Evolutionary conservation across 1,140 invertebrate genomes (phyloP), one percentile per base, ranked within the genome.

Genomic region (Uloborus diversus): DNA sequence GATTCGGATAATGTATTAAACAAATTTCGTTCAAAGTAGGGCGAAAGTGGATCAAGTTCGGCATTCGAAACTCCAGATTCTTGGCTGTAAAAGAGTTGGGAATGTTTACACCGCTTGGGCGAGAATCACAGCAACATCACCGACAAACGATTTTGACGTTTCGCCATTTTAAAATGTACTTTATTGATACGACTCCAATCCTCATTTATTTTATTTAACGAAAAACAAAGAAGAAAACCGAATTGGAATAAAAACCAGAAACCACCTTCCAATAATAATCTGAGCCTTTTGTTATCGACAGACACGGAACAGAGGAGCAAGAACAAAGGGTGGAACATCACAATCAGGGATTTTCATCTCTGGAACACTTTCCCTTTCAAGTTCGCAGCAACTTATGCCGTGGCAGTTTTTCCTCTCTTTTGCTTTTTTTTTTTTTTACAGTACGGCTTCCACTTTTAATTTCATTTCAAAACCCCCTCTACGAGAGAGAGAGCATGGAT

Each of bases 401-500:
- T 32, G 28, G 30, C 28, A 35, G 59, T 59, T 37, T 37, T 62
- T 17, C 23, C 25, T 27, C 27, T 11, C 13, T 57, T 20, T 51
- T 47, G 27, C 17, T 4, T 30, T 49, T 42, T 33, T 73, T 47
- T 28, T n/a, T 20, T 47, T 53, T 42, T 5, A 59, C n/a, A 20
- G 17, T 53, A 17, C n/a, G 23, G 17, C 23, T 53, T 53, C 20
- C 49, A 78, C 73, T 78, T 78, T 78, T 78, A 78, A 78, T 78
- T 78, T 78, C 73, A 76, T 76, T 76, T 64, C 49, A n/a, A 28
- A 76, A 57, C 73, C 59, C 70, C 61, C 47, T 65, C 65, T 65
- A 76, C 33, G 73, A 56, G 56, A 65, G 42, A 71, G 61, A 59
- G 28, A 32, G 13, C 13, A 28, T 14, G 7, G 25, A 11, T 42